Percentiles rank a stretch among this genome's conserved stretches.
phyloP scores from a whole-genome alignment of 1,140 invertebrate genomes.

The Trachymyrmex cornetzi region DNA sequence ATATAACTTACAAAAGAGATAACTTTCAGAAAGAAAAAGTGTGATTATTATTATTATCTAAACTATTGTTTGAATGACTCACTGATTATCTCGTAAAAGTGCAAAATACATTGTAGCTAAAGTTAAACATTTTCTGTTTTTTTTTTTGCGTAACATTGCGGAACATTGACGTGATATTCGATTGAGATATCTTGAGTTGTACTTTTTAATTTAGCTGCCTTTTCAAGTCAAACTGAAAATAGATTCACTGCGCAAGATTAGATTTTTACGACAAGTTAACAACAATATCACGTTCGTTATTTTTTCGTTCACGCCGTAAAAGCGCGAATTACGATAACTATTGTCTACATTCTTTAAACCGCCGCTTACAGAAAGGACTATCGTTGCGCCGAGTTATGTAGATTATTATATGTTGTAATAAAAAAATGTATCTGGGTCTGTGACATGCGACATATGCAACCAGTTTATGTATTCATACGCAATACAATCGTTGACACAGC shows the following conservation, averaged over 20 bases:
- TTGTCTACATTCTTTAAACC: conserved; percentile 6
- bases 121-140: conserved; percentile 17
- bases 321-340: neutral
- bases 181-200: neutral
- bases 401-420: neutral
- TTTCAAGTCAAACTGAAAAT: neutral
- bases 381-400: neutral
- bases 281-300: neutral
- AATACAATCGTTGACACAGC: neutral
- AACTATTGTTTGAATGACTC: neutral
- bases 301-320: neutral
- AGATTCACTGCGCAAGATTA: conserved; percentile 27
- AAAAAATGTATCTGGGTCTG: neutral
- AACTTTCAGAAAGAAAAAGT: neutral
- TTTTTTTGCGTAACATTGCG: neutral
- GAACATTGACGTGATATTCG: conserved; percentile 7
- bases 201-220: neutral
- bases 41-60: neutral
- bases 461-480: neutral
- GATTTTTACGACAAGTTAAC: neutral
- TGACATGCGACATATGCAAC: neutral
- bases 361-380: neutral
- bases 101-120: neutral
- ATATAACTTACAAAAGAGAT: neutral
- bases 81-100: neutral